Conservation (phyloP, 2,888 invertebrate genomes). For the Psylliodes chrysocephalus region DNA sequence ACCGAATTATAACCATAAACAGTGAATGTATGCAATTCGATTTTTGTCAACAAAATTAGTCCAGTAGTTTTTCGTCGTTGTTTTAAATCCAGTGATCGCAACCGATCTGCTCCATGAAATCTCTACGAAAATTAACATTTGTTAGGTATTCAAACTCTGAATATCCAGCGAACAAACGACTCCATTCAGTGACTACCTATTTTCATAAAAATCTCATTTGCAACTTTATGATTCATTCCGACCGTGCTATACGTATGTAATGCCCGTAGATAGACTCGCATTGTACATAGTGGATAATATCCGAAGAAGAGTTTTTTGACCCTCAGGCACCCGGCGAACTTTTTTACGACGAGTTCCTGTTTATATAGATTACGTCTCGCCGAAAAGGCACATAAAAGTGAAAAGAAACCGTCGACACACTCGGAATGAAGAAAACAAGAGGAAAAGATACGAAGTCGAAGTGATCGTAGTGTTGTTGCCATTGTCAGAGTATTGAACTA, state of each 20-base stretch:
- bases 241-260: no score
- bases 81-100: no score
- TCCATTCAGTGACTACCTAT: background rate
- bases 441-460: background rate
- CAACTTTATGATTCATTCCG: background rate
- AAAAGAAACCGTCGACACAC: slow-evolving; percentile 7
- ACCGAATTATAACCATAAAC: no score
- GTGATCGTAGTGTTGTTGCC: no score
- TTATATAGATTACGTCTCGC: slow-evolving; percentile 37
- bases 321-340: slow-evolving; percentile 1
- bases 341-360: slow-evolving; percentile 38
- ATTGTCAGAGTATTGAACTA: no score
- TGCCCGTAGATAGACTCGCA: no score
- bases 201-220: background rate
- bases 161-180: background rate
- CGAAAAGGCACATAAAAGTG: slow-evolving; percentile 29
- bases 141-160: background rate
- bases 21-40: no score
- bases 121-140: background rate
- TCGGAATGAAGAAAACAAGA: background rate
- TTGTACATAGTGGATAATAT: background rate
- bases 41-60: no score
- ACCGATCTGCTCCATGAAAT: no score
- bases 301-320: slow-evolving; percentile 34
- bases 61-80: no score